phyloP scores from a whole-genome alignment of 2,888 invertebrate species.

The Odontocolon sp. region DNA sequence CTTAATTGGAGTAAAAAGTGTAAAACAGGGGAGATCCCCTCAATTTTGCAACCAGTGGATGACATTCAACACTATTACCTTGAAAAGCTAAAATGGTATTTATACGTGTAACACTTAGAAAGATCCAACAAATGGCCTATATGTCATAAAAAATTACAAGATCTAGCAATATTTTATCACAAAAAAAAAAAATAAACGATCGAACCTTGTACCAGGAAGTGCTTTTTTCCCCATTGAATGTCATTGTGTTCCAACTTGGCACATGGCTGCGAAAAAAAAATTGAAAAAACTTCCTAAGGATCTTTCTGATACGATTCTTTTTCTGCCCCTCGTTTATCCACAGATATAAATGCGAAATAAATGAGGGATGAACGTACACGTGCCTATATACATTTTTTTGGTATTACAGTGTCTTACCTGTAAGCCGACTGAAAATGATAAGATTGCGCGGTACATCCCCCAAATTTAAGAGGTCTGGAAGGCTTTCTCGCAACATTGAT shows the following conservation, averaged over 20 bases:
- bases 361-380: not conserved
- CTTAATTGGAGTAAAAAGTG: too few species aligned
- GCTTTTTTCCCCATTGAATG: not conserved
- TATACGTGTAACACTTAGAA: too few species aligned
- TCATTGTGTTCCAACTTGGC: too few species aligned
- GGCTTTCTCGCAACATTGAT: conserved; percentile 8
- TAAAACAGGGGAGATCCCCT: too few species aligned
- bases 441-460: not conserved
- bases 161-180: too few species aligned
- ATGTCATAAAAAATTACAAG: too few species aligned
- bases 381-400: not conserved
- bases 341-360: not conserved
- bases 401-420: not conserved
- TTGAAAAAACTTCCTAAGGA: conserved; percentile 10
- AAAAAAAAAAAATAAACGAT: not conserved
- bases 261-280: not conserved
- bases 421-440: conserved; percentile 2
- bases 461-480: not conserved
- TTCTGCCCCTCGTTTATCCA: not conserved
- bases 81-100: too few species aligned
- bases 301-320: not conserved
- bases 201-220: not conserved
- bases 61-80: too few species aligned
- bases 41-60: too few species aligned
- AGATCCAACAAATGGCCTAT: too few species aligned